These are phyloP conservation scores for Nowickia ferox DNA, from an alignment of 2,888 invertebrate species.

Conservation along the genomic window DNA sequence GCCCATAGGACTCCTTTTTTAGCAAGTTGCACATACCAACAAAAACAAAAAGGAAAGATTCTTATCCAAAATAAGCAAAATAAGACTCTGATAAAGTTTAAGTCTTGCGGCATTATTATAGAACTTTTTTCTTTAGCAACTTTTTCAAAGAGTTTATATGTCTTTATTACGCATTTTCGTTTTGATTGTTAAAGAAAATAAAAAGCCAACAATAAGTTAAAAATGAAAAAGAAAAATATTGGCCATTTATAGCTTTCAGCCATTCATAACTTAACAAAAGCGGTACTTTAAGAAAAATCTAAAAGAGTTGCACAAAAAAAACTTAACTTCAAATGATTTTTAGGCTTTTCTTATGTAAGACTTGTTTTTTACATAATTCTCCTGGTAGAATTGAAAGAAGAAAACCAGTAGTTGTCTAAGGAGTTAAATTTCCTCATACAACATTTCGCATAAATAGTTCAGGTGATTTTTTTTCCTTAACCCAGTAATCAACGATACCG, in stretches of 20 bases:
- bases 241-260: slow-evolving; percentile 60
- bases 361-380: slow-evolving; percentile 5
- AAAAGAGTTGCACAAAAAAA: neutral
- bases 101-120: slow-evolving; percentile 29
- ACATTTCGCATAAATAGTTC: slow-evolving; percentile 8
- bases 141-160: slow-evolving; percentile 28
- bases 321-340: slow-evolving; percentile 25
- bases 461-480: slow-evolving; percentile 29
- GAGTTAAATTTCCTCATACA: slow-evolving; percentile 46
- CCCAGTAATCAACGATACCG: slow-evolving; percentile 48
- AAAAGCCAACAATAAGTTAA: slow-evolving; percentile 16
- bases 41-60: neutral
- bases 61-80: neutral
- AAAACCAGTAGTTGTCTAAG: slow-evolving; percentile 61
- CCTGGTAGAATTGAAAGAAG: neutral
- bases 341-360: neutral
- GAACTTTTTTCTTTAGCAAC: neutral
- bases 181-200: slow-evolving; percentile 59
- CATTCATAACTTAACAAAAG: slow-evolving; percentile 68
- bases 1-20: slow-evolving; percentile 59
- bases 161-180: slow-evolving; percentile 67
- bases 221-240: slow-evolving; percentile 43
- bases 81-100: slow-evolving; percentile 24
- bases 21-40: neutral
- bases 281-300: slow-evolving; percentile 58